Evolutionary conservation across 2,888 invertebrate species (phyloP), one percentile per base, ranked within the genome.

Genomic region (Globia sparganii): DNA sequence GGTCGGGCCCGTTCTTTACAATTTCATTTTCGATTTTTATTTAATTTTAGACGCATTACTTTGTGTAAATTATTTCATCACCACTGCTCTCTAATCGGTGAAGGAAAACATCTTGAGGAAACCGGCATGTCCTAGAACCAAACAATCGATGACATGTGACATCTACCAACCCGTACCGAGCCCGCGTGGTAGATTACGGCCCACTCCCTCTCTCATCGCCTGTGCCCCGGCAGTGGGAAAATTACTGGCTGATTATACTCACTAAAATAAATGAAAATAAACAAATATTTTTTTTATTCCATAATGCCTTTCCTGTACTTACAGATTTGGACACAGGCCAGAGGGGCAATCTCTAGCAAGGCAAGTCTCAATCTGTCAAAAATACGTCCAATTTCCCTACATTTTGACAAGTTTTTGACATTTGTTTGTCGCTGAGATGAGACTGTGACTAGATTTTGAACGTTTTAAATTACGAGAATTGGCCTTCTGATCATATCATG

Each of bases 1-100:
- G 77, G 75, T 49, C 70, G 62, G 53, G 62, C 66, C 34, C 72
- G 80, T 80, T 79, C 71, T 85, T 77, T 72, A 78, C 64, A 76
- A 72, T 69, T 78, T 83, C 76, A 46, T 78, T 73, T 73, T 75
- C 58, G 68, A 43, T 46, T 37, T 69, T 56, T 56, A 56, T 56
- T 11, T 4, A 4, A n/a, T n/a, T n/a, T n/a, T 56, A n/a, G 53
- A n/a, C 0, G n/a, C 11, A n/a, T 56, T n/a, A n/a, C n/a, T n/a
- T 56, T 56, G 11, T 1, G 11, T 56, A 11, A 56, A 11, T 56
- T 13, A 56, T 56, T n/a, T 53, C 25, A 53, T 53, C 25, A 11
- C 53, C 4, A n/a, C n/a, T n/a, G 53, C 53, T 53, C 11, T 25
- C 53, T 11, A 53, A 53, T 11, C 9, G 11, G 53, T 53, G 25